Evolutionary conservation across 2,113 vertebrate species (phyloP).

Genomic region (Gobius niger): DNA sequence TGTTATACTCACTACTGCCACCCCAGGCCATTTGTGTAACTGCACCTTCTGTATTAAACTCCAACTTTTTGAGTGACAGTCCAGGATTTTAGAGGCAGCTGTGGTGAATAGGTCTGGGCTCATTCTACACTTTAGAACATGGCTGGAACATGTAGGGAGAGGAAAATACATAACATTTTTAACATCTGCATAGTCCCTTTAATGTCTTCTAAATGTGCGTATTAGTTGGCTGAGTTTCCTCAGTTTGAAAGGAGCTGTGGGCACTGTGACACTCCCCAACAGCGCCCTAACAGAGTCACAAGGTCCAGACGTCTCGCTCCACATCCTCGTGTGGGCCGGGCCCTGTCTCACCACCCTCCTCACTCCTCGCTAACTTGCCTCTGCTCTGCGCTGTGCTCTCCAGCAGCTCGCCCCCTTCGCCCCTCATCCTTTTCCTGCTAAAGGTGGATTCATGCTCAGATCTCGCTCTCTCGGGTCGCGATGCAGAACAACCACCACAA

Average conservation of each 20-base stretch:
- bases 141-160: too few relatives aligned
- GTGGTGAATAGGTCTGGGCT: too few relatives aligned
- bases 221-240: too few relatives aligned
- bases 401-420: constrained; percentile 3
- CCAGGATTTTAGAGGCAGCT: too few relatives aligned
- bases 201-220: too few relatives aligned
- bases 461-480: constrained; percentile 68
- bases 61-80: too few relatives aligned
- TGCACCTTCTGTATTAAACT: too few relatives aligned
- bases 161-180: too few relatives aligned
- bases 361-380: constrained; percentile 1
- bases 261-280: constrained; percentile 2
- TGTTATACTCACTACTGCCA: too few relatives aligned
- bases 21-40: too few relatives aligned
- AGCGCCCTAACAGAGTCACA: constrained; percentile 59
- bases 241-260: neutral
- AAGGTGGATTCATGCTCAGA: constrained; percentile 64
- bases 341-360: constrained; percentile 36
- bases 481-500: constrained; percentile 88
- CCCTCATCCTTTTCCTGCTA: constrained; percentile 15
- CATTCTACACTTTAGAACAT: too few relatives aligned
- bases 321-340: constrained; percentile 29
- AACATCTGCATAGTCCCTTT: too few relatives aligned
- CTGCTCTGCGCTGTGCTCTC: constrained; percentile 8
- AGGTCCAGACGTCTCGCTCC: constrained; percentile 49